Evolutionary conservation across 1,140 invertebrate genomes (phyloP).

Genomic region (Pinna nobilis): DNA sequence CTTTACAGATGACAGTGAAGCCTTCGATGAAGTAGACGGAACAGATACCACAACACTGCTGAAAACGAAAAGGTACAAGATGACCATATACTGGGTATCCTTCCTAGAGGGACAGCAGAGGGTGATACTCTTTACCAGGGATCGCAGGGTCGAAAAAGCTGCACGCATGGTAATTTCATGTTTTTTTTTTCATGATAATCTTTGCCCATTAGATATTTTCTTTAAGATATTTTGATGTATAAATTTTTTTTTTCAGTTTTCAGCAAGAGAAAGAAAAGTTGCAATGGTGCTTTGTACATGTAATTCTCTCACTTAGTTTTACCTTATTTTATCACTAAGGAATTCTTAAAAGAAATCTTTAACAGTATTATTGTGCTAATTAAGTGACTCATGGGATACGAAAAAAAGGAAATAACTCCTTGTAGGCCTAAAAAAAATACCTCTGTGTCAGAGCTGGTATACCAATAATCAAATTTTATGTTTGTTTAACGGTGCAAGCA

Average conservation of each 20-base stretch:
- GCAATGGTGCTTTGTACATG: no score
- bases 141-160: conserved; percentile 83
- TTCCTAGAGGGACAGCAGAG: conserved; percentile 85
- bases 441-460: no score
- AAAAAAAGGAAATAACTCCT: no score
- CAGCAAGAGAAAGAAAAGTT: no score
- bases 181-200: neutral
- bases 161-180: conserved; percentile 75
- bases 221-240: neutral
- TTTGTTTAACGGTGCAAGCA: no score
- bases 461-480: no score
- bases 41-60: conserved; percentile 40
- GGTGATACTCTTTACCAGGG: conserved; percentile 87
- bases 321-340: no score
- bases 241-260: neutral
- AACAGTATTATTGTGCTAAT: no score
- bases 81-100: conserved; percentile 89
- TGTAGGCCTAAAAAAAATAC: no score
- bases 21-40: conserved; percentile 50
- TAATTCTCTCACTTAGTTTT: no score
- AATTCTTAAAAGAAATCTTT: no score
- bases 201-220: neutral
- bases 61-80: conserved; percentile 68
- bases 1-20: conserved; percentile 71
- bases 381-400: no score